A percentile compares a stretch with the other conserved stretches of the same genome.
Evolutionary conservation across 2,888 invertebrate genomes (phyloP).

Genomic region (Temnothorax unifasciatus): DNA sequence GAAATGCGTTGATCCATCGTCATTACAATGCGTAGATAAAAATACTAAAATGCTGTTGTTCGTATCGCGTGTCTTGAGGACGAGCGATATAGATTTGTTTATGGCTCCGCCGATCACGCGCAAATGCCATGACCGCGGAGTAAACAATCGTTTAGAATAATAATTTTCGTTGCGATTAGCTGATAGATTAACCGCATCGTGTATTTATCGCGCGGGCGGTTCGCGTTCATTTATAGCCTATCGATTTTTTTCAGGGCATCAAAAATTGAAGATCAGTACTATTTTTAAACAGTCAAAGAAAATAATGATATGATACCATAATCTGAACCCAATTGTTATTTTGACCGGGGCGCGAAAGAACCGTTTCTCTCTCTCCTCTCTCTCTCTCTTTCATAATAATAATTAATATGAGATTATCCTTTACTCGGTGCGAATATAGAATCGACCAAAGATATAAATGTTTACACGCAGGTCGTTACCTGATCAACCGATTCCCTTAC

Average conservation of each 20-base stretch:
- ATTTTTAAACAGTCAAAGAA: constrained; percentile 27
- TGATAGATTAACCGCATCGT: not conserved
- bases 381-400: not conserved
- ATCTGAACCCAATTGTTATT: not conserved
- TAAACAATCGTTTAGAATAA: constrained; percentile 77
- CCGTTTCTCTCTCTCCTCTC: not conserved
- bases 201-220: not conserved
- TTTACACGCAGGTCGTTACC: constrained; percentile 85
- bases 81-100: constrained; percentile 79
- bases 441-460: not conserved
- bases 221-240: not conserved
- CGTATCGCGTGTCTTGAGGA: constrained; percentile 58
- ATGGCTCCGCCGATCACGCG: constrained; percentile 79
- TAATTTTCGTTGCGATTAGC: constrained; percentile 63
- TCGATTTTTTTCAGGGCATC: not conserved
- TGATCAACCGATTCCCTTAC: constrained; percentile 94
- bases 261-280: constrained; percentile 4
- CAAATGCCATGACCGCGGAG: constrained; percentile 76
- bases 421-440: not conserved
- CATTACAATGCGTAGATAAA: constrained; percentile 58
- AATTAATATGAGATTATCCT: not conserved
- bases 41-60: constrained; percentile 46
- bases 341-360: not conserved
- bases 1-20: constrained; percentile 11
- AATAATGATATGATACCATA: not conserved